These are phyloP conservation scores for Phaethon lepturus DNA, from an alignment of 2,113 vertebrate species.

Conservation along the genomic window DNA sequence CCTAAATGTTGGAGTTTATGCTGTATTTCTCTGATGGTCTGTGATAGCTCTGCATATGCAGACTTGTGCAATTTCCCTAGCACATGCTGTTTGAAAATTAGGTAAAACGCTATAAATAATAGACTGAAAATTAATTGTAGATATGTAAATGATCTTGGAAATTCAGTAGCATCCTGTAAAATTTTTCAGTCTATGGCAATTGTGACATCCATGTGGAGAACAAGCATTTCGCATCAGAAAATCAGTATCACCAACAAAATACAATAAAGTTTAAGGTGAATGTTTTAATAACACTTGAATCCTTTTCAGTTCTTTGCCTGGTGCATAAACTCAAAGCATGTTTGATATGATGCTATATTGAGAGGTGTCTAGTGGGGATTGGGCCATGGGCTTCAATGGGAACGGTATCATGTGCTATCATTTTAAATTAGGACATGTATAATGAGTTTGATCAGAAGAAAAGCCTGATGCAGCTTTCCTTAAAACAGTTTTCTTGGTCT, in stretches of 20 bases:
- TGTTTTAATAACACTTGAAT: background rate
- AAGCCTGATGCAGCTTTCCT: background rate
- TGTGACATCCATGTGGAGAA: background rate
- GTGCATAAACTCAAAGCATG: background rate
- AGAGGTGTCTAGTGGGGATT: background rate
- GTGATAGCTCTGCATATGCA: background rate
- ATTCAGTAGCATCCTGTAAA: background rate
- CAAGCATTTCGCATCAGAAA: background rate
- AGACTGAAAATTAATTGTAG: background rate
- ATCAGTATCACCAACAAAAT: background rate
- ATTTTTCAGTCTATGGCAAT: background rate
- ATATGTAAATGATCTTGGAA: background rate
- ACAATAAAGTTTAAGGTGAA: background rate
- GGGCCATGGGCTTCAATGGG: background rate
- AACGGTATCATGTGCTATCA: background rate
- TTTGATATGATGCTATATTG: background rate
- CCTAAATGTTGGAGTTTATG: rapidly evolving
- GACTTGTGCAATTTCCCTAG: background rate
- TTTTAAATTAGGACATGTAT: background rate
- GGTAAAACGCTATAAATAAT: background rate
- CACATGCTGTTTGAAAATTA: background rate
- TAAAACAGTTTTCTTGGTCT: background rate
- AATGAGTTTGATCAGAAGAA: background rate
- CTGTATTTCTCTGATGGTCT: background rate
- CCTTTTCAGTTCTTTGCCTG: background rate